A percentile compares a stretch with the other conserved stretches of the same genome.
phyloP scores from a whole-genome alignment of 2,797 vertebrate genomes.

The Sebastes ruberrimus region DNA sequence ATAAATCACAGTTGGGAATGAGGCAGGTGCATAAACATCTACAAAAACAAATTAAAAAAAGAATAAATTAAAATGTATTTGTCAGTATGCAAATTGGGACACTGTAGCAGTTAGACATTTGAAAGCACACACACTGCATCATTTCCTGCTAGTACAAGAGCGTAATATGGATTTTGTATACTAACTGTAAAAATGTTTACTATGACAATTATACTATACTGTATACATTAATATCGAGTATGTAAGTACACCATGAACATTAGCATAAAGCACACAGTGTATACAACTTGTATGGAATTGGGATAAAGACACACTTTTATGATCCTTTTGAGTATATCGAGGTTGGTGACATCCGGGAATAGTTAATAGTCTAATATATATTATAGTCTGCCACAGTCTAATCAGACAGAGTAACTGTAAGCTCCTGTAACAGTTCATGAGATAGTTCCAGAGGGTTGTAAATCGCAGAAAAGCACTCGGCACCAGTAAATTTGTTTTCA shows the following conservation, averaged over 20 bases:
- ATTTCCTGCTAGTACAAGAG: neutral
- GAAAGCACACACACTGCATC: neutral
- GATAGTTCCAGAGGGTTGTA: neutral
- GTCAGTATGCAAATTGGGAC: neutral
- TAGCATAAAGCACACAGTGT: neutral
- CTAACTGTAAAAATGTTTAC: neutral
- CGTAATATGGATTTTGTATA: neutral
- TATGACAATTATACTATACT: neutral
- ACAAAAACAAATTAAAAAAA: neutral
- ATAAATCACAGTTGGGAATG: neutral
- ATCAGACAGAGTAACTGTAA: neutral
- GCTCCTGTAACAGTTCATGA: neutral
- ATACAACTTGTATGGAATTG: neutral
- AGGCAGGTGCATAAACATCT: neutral
- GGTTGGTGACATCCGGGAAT: neutral
- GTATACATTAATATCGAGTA: neutral
- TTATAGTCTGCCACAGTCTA: neutral
- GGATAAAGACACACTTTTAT: neutral
- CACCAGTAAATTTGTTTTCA: neutral
- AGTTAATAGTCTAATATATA: neutral
- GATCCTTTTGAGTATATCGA: neutral
- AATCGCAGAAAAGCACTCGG: neutral
- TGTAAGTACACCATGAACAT: neutral
- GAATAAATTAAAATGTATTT: neutral
- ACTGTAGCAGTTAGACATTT: neutral